Base-by-base conservation (phyloP, 2,888 invertebrate genomes). In the Drosophila atripex region DNA sequence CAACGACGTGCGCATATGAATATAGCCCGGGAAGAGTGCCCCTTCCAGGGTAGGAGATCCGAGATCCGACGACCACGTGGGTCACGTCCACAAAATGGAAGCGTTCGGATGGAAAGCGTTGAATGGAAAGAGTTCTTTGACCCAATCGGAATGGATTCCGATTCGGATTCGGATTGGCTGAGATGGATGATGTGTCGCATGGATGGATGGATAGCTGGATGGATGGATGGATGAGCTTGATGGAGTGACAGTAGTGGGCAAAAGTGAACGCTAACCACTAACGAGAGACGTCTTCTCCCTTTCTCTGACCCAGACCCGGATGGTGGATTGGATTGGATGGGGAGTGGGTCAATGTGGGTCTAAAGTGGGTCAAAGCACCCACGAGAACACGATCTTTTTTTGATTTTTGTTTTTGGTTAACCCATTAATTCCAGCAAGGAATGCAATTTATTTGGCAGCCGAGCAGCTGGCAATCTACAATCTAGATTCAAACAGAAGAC, bases 271-370 rank as follows among this genome's bases (percentile, higher is more conserved):
- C 69, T 61, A 49, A 58, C 58, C 71, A 53, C 59, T 73, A 70
- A 65, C 70, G 49, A 66, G 69, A 43, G 32, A 30, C 30, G 21
- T 38, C 58, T 82, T 79, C 83, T 80, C 76, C 83, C 80, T 80
- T 80, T 80, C 80, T 77, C 83, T 80, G 83, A 79, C 79, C 80
- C 79, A 83, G 75, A 82, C 77, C 76, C 69, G 74, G 68, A 70
- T 74, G 39, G 18, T n/a, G 53, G 53, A 58, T 68, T 58, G 54
- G 60, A 0, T n/a, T 9, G 38, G 16, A 18, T 49, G 32, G 43
- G 51, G 61, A 79, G 82, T 80, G 77, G 79, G 82, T 82, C 83
- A 80, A 28, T 74, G 71, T 58, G 56, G 69, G 55, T 9, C 39
- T 53, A 52, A 49, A 50, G 64, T 63, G 39, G 63, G 53, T 63